Evolutionary conservation across 2,888 invertebrate species (phyloP).

Genomic region (Conchocele bisecta): DNA sequence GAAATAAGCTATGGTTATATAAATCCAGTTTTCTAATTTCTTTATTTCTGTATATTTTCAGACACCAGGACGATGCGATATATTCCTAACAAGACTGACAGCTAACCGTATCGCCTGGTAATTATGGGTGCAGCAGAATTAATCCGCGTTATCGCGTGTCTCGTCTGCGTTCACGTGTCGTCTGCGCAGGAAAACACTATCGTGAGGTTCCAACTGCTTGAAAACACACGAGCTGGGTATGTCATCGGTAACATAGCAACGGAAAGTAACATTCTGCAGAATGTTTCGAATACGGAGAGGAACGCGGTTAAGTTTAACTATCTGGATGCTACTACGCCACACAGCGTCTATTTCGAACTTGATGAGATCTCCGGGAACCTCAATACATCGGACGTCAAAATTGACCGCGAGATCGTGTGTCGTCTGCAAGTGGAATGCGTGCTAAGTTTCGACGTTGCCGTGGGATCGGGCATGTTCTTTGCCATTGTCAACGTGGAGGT

Average conservation of each 20-base stretch:
- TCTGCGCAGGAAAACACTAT: constrained; percentile 13
- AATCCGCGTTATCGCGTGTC: too few species aligned
- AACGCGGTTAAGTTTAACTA: constrained; percentile 23
- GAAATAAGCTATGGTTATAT: too few species aligned
- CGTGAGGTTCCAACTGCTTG: constrained; percentile 37
- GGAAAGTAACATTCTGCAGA: constrained; percentile 22
- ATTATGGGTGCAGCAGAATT: too few species aligned
- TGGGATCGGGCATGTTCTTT: constrained; percentile 46
- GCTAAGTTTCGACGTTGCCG: constrained; percentile 41
- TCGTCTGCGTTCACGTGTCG: constrained; percentile 11
- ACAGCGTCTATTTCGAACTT: constrained; percentile 32
- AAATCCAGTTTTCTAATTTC: too few species aligned
- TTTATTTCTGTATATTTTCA: too few species aligned
- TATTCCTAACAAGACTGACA: too few species aligned
- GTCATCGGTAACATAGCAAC: constrained; percentile 55
- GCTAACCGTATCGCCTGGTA: too few species aligned
- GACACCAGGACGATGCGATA: too few species aligned
- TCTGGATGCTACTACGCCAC: constrained; percentile 11
- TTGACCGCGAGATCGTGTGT: constrained; percentile 52
- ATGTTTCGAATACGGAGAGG: constrained; percentile 20
- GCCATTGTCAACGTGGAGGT: constrained; percentile 59
- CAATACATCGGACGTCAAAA: constrained; percentile 26
- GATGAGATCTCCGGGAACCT: constrained; percentile 33
- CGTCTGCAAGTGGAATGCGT: constrained; percentile 39
- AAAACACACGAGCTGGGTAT: constrained; percentile 43